phyloP scores from a whole-genome alignment of 2,888 invertebrate genomes.

The Philhelius pedissequus region DNA sequence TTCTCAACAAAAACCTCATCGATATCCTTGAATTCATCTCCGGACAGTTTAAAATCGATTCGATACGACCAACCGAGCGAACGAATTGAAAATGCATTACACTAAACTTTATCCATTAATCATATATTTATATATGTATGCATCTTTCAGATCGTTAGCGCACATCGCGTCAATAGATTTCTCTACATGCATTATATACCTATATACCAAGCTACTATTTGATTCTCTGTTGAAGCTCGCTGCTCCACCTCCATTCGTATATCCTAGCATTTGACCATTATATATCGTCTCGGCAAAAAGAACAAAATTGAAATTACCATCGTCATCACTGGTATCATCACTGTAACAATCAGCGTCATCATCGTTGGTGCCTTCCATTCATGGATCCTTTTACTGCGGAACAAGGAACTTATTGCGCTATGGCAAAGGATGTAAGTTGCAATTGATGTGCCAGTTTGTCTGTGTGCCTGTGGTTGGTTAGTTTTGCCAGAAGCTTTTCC shows the following conservation, averaged over 20 bases:
- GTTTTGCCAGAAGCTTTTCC: conserved; percentile 30
- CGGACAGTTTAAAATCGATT: conserved; percentile 42
- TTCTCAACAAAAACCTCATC: conserved; percentile 51
- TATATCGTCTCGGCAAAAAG: conserved; percentile 24
- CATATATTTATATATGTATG: conserved; percentile 9
- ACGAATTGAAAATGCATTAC: conserved; percentile 55
- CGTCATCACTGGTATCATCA: conserved; percentile 61
- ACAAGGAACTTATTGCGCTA: conserved; percentile 56
- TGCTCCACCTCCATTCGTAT: not conserved
- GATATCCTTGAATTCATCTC: conserved; percentile 58
- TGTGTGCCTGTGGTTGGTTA: conserved; percentile 18
- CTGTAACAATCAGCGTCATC: conserved; percentile 54
- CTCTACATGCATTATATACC: not conserved
- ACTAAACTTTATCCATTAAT: conserved; percentile 64
- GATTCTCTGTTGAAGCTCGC: not conserved
- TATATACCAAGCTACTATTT: not conserved
- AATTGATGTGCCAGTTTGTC: conserved; percentile 48
- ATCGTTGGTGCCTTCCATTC: conserved; percentile 43
- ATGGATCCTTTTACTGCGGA: conserved; percentile 45
- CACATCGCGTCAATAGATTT: conserved; percentile 51
- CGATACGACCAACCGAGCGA: not conserved
- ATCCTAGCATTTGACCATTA: conserved; percentile 33
- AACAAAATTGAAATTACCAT: conserved; percentile 60
- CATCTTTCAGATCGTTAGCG: conserved; percentile 60
- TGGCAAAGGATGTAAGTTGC: conserved; percentile 46